Base-by-base conservation (phyloP, 92 coral and sea anemone species). In the Actinostola sp. region DNA sequence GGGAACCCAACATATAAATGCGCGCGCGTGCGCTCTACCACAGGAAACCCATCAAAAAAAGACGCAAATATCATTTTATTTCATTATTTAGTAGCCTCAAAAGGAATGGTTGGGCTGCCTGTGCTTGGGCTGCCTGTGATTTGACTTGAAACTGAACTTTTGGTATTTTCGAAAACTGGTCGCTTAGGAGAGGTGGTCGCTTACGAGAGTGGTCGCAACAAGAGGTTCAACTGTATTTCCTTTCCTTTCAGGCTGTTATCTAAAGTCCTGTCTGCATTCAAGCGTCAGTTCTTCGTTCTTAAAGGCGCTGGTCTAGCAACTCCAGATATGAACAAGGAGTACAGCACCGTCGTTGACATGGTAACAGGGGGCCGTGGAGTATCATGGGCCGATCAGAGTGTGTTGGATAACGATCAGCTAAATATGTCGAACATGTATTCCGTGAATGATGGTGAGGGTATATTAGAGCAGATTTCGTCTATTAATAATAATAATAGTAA, bases 341-440 rank as follows among this genome's bases (percentile, higher is more conserved):
- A 88, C 70, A 75, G 71, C 24, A 51, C 69, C 9, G 42, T 89
- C 52, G 89, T 89, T 33, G 75, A 63, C 32, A 70, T 81, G 65
- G 79, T 92, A 0, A 90, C 86, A 31, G 85, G 82, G 31, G 89
- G 81, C 57, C 87, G 91, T 2, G 88, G 86, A 70, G 92, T 95
- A 52, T 82, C 87, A 44, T 95, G 99, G 99, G 97, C 99, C 0
- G 99, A 95, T 76, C 97, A 91, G 79, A 85, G 82, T 45, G 19
- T 80, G 49, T 17, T 26, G 38, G 63, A 73, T 26, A 70, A 71
- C 12, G 77, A 67, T 26, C 66, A 54, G 33, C 34, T 61, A n/a
- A 72, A 58, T 33, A 64, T 69, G 54, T 51, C 86, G 24, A 64
- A 71, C 12, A 5, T 69, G 13, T 72, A 63, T 49, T 64, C 67